Evolutionary conservation across 2,888 invertebrate genomes (phyloP).

Genomic region (Lasioglossum villosulum): DNA sequence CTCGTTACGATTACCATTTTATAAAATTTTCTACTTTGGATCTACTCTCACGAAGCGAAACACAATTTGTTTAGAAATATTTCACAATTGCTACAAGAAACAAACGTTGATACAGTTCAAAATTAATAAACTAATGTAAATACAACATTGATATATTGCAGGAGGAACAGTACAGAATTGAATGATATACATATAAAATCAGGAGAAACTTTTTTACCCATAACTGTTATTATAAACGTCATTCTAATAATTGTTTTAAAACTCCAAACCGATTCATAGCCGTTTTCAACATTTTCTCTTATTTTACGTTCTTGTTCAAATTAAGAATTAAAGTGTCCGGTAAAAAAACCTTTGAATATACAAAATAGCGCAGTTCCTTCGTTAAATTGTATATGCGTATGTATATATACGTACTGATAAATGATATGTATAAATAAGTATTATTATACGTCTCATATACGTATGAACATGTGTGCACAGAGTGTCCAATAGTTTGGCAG

Average conservation of each 20-base stretch:
- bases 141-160: neutral
- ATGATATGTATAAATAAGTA: constrained; percentile 34
- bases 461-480: constrained; percentile 22
- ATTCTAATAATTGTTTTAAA: neutral
- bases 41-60: neutral
- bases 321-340: constrained; percentile 2
- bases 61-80: neutral
- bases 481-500: neutral
- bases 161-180: neutral
- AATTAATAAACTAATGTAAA: neutral
- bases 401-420: constrained; percentile 40
- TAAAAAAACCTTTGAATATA: constrained; percentile 28
- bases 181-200: neutral
- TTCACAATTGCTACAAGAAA: neutral
- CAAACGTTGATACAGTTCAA: neutral
- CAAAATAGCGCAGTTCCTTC: constrained; percentile 30
- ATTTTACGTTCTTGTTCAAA: constrained; percentile 11
- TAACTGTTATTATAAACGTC: neutral
- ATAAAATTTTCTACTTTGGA: neutral
- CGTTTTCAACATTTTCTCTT: neutral
- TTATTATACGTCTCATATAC: constrained; percentile 41
- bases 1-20: neutral
- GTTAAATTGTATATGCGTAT: constrained; percentile 51
- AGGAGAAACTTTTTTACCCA: neutral
- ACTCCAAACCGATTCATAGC: neutral